Conservation (phyloP, 2,797 vertebrate species). For the Cyprinella venusta region DNA sequence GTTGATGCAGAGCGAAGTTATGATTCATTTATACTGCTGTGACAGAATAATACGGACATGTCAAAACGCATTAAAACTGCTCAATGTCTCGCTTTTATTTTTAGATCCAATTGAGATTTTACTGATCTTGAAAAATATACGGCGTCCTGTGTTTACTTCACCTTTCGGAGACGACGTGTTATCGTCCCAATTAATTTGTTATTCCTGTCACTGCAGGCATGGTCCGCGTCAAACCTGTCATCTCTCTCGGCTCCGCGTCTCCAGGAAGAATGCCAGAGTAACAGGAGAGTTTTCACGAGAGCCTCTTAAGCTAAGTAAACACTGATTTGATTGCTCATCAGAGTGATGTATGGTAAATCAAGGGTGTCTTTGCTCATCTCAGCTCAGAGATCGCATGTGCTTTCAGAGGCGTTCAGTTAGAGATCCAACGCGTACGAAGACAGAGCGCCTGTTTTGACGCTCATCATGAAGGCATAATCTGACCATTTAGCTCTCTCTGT, state of each 20-base stretch:
- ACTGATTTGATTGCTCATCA: slow-evolving; percentile 82
- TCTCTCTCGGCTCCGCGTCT: slow-evolving; percentile 84
- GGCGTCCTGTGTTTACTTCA: slow-evolving; percentile 99
- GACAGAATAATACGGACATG: slow-evolving; percentile 99
- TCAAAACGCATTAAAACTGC: slow-evolving; percentile 99
- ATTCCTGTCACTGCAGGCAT: slow-evolving; percentile 99
- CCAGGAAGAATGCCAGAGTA: slow-evolving; percentile 78
- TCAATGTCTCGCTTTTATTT: slow-evolving; percentile 99
- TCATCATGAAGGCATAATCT: slow-evolving; percentile 74
- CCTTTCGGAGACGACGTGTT: slow-evolving; percentile 98
- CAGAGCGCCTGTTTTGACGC: slow-evolving; percentile 68
- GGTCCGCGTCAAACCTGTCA: slow-evolving; percentile 98
- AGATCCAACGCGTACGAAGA: slow-evolving; percentile 62
- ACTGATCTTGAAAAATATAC: slow-evolving; percentile 99
- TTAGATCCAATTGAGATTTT: slow-evolving; percentile 99
- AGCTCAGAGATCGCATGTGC: slow-evolving; percentile 76
- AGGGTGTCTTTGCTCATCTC: slow-evolving; percentile 59
- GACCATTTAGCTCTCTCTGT: slow-evolving; percentile 69
- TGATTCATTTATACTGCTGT: slow-evolving; percentile 99
- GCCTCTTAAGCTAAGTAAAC: slow-evolving; percentile 75
- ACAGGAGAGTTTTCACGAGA: slow-evolving; percentile 75
- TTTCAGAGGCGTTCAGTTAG: slow-evolving; percentile 80
- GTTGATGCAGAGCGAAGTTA: slow-evolving; percentile 96
- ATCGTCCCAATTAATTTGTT: slow-evolving; percentile 99
- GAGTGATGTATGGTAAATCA: slow-evolving; percentile 75